These are phyloP conservation scores for Anastrepha obliqua DNA, from an alignment of 1,140 invertebrate genomes.

Conservation along the genomic window DNA sequence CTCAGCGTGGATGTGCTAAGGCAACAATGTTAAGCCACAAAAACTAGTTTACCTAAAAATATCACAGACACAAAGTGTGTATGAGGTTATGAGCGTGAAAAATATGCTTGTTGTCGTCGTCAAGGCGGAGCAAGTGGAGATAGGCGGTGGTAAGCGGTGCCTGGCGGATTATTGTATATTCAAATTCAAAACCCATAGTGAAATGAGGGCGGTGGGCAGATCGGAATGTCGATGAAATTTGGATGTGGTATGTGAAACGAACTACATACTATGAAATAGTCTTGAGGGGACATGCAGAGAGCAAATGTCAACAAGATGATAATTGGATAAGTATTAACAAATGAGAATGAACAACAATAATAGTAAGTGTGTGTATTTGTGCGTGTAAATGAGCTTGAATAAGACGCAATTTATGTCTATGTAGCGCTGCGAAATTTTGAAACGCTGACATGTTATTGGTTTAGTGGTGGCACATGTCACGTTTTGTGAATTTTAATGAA, in stretches of 20 bases:
- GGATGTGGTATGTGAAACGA: not conserved
- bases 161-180: not conserved
- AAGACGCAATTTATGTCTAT: too few relatives aligned
- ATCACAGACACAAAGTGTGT: not conserved
- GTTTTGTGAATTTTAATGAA: not conserved
- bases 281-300: not conserved
- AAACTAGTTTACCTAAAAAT: not conserved
- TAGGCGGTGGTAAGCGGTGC: not conserved
- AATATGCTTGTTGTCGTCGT: conserved; percentile 15
- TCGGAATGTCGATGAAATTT: not conserved
- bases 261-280: not conserved
- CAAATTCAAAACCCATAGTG: not conserved
- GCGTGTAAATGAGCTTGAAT: too few relatives aligned
- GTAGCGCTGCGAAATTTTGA: not conserved
- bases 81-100: not conserved
- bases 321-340: conserved; percentile 39
- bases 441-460: not conserved
- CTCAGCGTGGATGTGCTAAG: conserved; percentile 8
- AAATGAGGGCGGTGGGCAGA: not conserved
- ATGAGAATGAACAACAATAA: not conserved
- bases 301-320: conserved; percentile 21
- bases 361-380: too few relatives aligned
- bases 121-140: not conserved
- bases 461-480: not conserved
- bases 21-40: not conserved